Evolutionary conservation across 1,140 invertebrate species (phyloP).

Genomic region (Riptortus pedestris): DNA sequence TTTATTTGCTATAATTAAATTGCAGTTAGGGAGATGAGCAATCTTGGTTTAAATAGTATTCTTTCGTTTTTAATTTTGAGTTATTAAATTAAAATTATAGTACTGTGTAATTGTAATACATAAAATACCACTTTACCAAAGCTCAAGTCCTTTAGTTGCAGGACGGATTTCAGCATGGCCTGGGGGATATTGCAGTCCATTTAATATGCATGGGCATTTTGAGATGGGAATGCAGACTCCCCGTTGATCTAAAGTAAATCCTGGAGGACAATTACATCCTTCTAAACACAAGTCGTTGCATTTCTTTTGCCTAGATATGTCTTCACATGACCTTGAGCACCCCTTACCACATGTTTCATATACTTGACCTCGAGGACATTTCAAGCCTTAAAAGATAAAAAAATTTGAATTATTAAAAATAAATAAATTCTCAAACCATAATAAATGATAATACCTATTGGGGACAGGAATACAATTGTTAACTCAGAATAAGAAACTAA

Average conservation of each 20-base stretch:
- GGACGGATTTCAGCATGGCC: conserved; percentile 62
- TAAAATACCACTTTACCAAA: conserved; percentile 52
- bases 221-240: conserved; percentile 65
- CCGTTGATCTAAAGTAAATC: conserved; percentile 55
- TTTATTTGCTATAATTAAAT: no score
- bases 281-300: conserved; percentile 61
- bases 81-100: not conserved
- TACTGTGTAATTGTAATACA: not conserved
- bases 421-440: no score
- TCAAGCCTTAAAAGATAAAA: conserved; percentile 42
- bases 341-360: conserved; percentile 70
- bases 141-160: conserved; percentile 49
- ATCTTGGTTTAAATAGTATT: no score
- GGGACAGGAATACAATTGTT: no score
- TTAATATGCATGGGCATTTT: conserved; percentile 63
- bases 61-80: not conserved
- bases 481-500: no score
- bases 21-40: no score
- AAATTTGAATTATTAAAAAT: not conserved
- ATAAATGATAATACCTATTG: no score
- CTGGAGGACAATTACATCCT: conserved; percentile 75
- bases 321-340: conserved; percentile 58
- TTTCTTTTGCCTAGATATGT: conserved; percentile 40
- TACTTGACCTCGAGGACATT: conserved; percentile 64
- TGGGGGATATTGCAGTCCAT: conserved; percentile 57